Percentiles rank a stretch among this genome's conserved stretches.
These are phyloP conservation scores for Drosophila watanabei DNA, from an alignment of 1,140 invertebrate genomes.

Conservation along the genomic window DNA sequence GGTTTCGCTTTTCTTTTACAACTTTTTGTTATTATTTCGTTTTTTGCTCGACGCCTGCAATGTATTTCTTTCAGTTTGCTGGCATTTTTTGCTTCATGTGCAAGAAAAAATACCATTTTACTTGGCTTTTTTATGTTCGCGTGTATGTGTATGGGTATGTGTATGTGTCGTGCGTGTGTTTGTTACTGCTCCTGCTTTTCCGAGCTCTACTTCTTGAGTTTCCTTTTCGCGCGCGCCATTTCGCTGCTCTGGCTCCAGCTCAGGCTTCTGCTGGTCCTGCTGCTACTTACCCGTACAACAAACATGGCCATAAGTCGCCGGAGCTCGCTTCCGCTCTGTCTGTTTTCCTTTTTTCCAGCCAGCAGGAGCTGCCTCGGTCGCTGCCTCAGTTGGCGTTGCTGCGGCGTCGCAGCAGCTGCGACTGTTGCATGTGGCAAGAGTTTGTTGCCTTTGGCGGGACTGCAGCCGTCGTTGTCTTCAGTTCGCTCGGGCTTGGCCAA, in stretches of 20 bases:
- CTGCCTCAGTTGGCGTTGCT: conserved; percentile 19
- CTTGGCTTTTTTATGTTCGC: conserved; percentile 76
- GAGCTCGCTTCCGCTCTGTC: conserved; percentile 60
- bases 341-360: conserved; percentile 39
- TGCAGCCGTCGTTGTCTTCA: conserved; percentile 80
- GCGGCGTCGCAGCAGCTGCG: conserved; percentile 38
- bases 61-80: conserved; percentile 82
- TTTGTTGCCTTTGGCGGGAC: conserved; percentile 70
- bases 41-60: conserved; percentile 77
- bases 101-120: conserved; percentile 71
- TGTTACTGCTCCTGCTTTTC: conserved; percentile 50
- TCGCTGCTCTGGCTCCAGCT: conserved; percentile 51
- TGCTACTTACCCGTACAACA: conserved; percentile 75
- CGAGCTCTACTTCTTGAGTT: conserved; percentile 77
- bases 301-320: conserved; percentile 78
- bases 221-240: conserved; percentile 79
- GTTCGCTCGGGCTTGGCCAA: conserved; percentile 77
- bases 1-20: conserved; percentile 84
- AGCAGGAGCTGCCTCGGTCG: conserved; percentile 35
- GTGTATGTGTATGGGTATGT: conserved; percentile 24
- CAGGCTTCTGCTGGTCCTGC: conserved; percentile 29
- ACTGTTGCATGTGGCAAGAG: conserved; percentile 77
- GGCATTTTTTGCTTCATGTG: conserved; percentile 78
- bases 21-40: conserved; percentile 84
- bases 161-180: conserved; percentile 36